Percentiles rank a stretch among this genome's conserved stretches.
These are phyloP conservation scores for Acanthiza pusilla DNA, from an alignment of 2,797 vertebrate species.

Conservation along the genomic window DNA sequence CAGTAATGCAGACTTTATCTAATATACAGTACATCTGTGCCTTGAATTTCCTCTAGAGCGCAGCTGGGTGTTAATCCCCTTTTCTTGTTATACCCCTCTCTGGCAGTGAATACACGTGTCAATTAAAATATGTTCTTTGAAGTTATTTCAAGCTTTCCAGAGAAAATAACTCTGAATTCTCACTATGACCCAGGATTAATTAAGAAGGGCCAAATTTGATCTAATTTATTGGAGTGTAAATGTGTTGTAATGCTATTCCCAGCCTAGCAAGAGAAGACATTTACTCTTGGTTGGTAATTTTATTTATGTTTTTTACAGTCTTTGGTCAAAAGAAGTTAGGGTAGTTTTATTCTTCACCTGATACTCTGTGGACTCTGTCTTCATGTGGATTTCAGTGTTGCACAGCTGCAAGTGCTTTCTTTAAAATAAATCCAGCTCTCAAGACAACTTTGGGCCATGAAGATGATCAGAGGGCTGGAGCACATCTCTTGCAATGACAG, in stretches of 20 bases:
- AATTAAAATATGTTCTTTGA: constrained; percentile 68
- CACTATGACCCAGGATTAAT: constrained; percentile 28
- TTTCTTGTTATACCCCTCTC: constrained; percentile 40
- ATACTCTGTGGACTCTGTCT: background rate
- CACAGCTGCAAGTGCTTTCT: background rate
- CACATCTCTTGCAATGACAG: background rate
- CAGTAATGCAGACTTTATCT: background rate
- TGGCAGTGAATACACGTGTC: constrained; percentile 51
- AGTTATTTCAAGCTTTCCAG: constrained; percentile 45
- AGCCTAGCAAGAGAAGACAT: background rate
- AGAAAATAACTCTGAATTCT: constrained; percentile 25
- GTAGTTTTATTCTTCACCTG: background rate
- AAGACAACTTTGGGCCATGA: background rate
- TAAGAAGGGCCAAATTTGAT: constrained; percentile 28
- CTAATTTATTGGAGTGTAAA: constrained; percentile 16
- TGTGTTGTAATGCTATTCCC: background rate
- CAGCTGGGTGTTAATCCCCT: constrained; percentile 39
- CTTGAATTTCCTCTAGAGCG: constrained; percentile 24
- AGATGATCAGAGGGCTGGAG: background rate
- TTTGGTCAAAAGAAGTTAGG: background rate
- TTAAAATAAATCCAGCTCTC: background rate
- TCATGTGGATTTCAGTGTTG: background rate
- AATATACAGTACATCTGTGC: background rate
- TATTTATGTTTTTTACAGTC: background rate
- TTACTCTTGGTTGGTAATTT: background rate